Base-by-base conservation (phyloP, 2,113 vertebrate genomes). In the Tautogolabrus adspersus region DNA sequence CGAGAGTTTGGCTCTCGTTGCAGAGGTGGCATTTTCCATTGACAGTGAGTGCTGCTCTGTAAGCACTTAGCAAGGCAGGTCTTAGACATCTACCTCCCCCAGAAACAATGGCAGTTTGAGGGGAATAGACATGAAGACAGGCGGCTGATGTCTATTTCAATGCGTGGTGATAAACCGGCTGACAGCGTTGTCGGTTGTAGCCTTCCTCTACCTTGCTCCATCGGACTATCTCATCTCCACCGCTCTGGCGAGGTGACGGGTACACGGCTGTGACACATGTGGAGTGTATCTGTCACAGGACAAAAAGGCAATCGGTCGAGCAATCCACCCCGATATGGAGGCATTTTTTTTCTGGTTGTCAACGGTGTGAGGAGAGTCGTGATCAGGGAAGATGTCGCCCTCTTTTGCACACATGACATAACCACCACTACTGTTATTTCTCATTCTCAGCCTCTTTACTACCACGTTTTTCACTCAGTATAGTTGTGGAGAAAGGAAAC, bases 211-310 rank as follows among this genome's bases (percentile, higher is more conserved):
- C 56, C 62, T 42, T 0, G 10, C 47, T 46, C 56, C 49, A 54
- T 66, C 66, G 30, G 74, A 37, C 74, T 34, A 66, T 85, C 68
- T 81, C 69, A 75, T 76, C 81, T 38, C 56, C 73, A n/a, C 58
- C 16, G 23, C 72, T 66, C 19, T 0, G 2, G 54, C 18, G 1
- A 66, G 75, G 83, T 88, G 88, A 86, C 63, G 57, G 76, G 63
- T 78, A 70, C 61, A 21, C 71, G 10, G 59, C 78, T 74, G 87
- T 84, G 86, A 86, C 81, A 88, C 88, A 51, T 75, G 83, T 73
- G 70, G 72, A 86, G 88, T 75, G 87, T 57, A 88, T 88, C 82
- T 90, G 87, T 89, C 85, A 88, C 80, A 6, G 82, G 73, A 90
- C 79, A 80, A 85, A 84, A 80, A 88, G 75, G 63, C 81, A 81